Base-by-base conservation (phyloP, 1,140 invertebrate genomes). In the Neodiprion lecontei region DNA sequence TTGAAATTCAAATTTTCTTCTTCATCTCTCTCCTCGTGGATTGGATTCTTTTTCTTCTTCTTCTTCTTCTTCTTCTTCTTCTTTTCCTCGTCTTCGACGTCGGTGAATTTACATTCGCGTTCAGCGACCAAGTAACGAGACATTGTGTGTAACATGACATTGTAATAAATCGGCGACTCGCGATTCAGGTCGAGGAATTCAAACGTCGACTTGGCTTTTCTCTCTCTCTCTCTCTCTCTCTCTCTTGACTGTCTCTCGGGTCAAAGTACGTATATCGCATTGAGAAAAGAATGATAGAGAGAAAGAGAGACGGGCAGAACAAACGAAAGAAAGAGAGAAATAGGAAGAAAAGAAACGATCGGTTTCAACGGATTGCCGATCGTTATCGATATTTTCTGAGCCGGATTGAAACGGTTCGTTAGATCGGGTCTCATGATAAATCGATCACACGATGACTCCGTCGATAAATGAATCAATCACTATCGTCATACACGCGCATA, bases 391-490 rank as follows among this genome's bases (percentile, higher is more conserved):
- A 40, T 40, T 40, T 40, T 40, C 28, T 40, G 28, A 40, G 2
- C 28, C 28, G 28, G 28, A 40, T 40, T 40, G 28, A 40, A 40
- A 40, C 28, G 28, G 28, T 40, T 40, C 28, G 28, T 40, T 40
- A 40, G 28, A 40, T 40, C 28, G 28, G 28, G 28, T 40, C 28
- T 5, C 28, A 40, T 40, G 28, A 40, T 40, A 40, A 40, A 40
- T 40, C 28, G 28, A 40, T 17, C 11, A 61, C 53, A 17, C n/a
- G n/a, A 61, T 61, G 11, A 17, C 53, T 61, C 53, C n/a, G 11
- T 12, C 53, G 53, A 61, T 61, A 61, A 61, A 61, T 61, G 53
- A 61, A 61, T 61, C 53, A 61, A 61, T 61, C 53, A 61, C 53
- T 17, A 61, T 61, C 53, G 11, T 61, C 53, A 61, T 12, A 61